These are phyloP conservation scores for Catonia carolina DNA, from an alignment of 2,888 invertebrate species.

Conservation along the genomic window DNA sequence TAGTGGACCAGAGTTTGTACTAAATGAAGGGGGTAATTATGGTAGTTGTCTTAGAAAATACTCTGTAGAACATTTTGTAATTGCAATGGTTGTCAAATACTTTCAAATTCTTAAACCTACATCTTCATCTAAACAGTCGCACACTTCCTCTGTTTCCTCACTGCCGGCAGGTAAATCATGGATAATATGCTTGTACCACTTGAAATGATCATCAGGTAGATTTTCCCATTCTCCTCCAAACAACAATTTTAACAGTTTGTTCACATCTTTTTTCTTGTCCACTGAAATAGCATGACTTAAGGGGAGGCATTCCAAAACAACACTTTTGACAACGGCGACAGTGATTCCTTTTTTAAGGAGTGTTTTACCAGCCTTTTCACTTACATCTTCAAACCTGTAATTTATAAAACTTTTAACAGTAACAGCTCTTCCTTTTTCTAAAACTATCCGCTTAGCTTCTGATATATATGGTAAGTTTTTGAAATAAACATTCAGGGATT, in stretches of 20 bases:
- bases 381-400: slow-evolving; percentile 10
- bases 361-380: slow-evolving; percentile 4
- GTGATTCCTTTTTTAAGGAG: slow-evolving; percentile 8
- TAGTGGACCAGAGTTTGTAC: too few species aligned
- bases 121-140: too few species aligned
- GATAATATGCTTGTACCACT: too few species aligned
- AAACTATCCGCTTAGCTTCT: background rate
- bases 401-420: slow-evolving; percentile 1
- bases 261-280: slow-evolving; percentile 15
- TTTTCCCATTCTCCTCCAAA: background rate
- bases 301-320: background rate
- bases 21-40: too few species aligned
- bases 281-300: slow-evolving; percentile 5
- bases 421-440: slow-evolving; percentile 3
- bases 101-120: too few species aligned
- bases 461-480: too few species aligned
- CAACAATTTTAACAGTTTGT: background rate
- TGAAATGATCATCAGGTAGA: slow-evolving; percentile 1
- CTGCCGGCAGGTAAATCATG: too few species aligned
- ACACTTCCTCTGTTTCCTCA: too few species aligned
- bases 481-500: too few species aligned
- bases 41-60: too few species aligned
- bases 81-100: too few species aligned
- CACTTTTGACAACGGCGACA: background rate
- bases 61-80: too few species aligned